Base-by-base conservation (phyloP, 2,888 invertebrate genomes). In the Leptopilina myrica region DNA sequence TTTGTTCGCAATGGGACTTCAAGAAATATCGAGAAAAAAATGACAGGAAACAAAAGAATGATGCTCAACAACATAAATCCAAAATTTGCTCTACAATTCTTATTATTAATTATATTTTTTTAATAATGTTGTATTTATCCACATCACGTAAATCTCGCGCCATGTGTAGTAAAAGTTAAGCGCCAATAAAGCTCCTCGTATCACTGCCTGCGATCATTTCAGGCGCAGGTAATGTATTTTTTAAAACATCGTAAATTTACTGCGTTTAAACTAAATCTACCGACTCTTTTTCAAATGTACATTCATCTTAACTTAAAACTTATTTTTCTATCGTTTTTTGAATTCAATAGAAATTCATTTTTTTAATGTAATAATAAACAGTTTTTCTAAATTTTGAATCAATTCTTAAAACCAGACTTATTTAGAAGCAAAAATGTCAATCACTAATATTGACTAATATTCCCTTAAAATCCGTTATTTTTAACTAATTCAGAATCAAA, bases 121-220 rank as follows among this genome's bases (percentile, higher is more conserved):
- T 78, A 77, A 80, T 77, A 81, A 81, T 77, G 73, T 67, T 80
- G 76, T 67, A 79, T 83, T 78, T 80, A 83, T 84, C 78, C 82
- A 73, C 73, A 81, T 84, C 83, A 84, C 82, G 86, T 85, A 84
- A 86, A 85, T 85, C 83, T 81, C 76, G 53, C 49, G 65, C 56
- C 67, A 46, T 67, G 81, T 73, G 80, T 76, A 81, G 79, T 84
- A 83, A 80, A 84, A 84, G 83, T 83, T 82, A 82, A 82, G 82
- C 82, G 80, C 81, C 84, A 81, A 84, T 83, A 81, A 84, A 82
- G 79, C 76, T 76, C 76, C 64, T 59, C 59, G 46, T 78, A 79
- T 81, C 81, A 79, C 46, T 62, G 59, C 67, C 69, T 66, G 64
- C 46, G 78, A 81, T 79, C 79, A 75, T 79, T 66, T 62, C 67